Evolutionary conservation across 2,888 invertebrate genomes (phyloP).

Genomic region (Myathropa florea): DNA sequence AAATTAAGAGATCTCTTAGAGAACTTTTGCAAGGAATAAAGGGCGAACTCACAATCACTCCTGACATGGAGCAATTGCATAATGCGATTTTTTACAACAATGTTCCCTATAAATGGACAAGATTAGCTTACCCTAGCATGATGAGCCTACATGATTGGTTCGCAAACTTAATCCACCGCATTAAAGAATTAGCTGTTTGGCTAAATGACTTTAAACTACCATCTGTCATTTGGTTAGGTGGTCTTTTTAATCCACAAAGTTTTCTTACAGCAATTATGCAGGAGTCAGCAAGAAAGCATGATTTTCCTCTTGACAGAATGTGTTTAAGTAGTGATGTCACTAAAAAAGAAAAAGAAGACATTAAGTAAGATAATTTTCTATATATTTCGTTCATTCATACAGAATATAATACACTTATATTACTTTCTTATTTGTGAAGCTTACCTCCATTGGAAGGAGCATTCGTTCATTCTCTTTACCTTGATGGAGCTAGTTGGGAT

Average conservation of each 20-base stretch:
- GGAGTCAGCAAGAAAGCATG: constrained; percentile 96
- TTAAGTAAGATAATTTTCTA: constrained; percentile 83
- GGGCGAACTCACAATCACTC: constrained; percentile 96
- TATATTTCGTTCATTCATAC: background rate
- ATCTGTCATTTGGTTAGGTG: constrained; percentile 95
- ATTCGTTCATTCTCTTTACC: constrained; percentile 92
- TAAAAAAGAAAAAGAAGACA: constrained; percentile 92
- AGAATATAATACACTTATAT: background rate
- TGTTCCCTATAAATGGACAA: constrained; percentile 92
- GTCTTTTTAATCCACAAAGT: constrained; percentile 98
- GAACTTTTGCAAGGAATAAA: constrained; percentile 95
- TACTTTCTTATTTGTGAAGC: constrained; percentile 77
- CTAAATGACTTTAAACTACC: constrained; percentile 90
- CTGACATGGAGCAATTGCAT: constrained; percentile 95
- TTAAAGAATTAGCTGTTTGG: constrained; percentile 93
- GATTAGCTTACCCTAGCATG: constrained; percentile 93
- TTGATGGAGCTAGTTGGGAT: constrained; percentile 99
- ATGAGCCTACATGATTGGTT: constrained; percentile 93
- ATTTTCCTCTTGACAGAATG: constrained; percentile 98
- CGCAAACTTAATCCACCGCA: constrained; percentile 90
- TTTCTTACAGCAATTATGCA: constrained; percentile 99
- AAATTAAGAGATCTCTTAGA: constrained; percentile 90
- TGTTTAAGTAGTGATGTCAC: constrained; percentile 97
- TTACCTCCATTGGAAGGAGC: constrained; percentile 95
- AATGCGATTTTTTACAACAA: constrained; percentile 92